phyloP scores from a whole-genome alignment of 1,140 invertebrate genomes.

The Reticulitermes speratus region DNA sequence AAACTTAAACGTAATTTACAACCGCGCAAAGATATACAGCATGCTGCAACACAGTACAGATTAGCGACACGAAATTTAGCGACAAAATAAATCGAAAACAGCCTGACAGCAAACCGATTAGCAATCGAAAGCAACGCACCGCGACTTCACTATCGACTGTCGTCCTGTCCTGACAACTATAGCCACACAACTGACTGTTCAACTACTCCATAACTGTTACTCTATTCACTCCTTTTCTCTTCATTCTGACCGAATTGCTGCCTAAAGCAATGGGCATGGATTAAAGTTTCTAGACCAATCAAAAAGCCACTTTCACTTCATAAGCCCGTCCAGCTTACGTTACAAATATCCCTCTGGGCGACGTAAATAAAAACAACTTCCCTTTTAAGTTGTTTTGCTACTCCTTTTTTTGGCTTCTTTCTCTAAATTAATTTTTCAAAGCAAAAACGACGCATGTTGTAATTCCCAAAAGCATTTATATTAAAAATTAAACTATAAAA shows the following conservation, averaged over 20 bases:
- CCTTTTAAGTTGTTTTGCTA: neutral
- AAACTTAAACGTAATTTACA: neutral
- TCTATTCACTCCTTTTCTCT: neutral
- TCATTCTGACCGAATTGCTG: constrained; percentile 15
- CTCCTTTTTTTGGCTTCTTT: neutral
- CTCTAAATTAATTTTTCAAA: neutral
- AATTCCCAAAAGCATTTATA: no score
- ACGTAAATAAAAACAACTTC: constrained; percentile 9
- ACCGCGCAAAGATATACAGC: neutral
- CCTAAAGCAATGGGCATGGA: neutral
- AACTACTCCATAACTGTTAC: neutral
- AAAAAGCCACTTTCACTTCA: neutral
- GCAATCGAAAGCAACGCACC: neutral
- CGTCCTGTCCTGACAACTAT: neutral
- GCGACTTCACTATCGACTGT: neutral
- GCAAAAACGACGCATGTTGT: neutral
- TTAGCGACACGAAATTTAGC: neutral
- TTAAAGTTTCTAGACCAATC: neutral
- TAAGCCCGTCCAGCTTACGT: neutral
- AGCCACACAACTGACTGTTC: neutral
- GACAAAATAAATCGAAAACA: neutral
- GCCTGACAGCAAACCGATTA: no score
- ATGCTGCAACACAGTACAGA: neutral
- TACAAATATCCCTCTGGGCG: neutral
- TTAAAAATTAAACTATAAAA: no score